Base-by-base conservation (phyloP, 2,113 vertebrate genomes). In the Indicator maculatus region DNA sequence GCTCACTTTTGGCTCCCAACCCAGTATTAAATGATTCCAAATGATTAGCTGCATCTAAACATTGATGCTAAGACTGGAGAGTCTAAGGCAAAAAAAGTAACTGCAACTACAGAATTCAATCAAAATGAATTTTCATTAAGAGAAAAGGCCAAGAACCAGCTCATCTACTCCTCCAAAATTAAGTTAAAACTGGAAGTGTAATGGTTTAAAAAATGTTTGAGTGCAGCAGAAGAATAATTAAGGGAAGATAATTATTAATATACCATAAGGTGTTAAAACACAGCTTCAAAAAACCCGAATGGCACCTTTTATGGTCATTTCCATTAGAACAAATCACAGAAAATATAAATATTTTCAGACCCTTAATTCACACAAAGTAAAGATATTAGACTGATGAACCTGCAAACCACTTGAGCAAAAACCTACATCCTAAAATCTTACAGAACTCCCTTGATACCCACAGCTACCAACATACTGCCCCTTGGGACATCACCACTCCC, bases 21-120 rank as follows among this genome's bases (percentile, higher is more conserved):
- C 7, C 67, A 26, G 15, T 39, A 66, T 36, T 86, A 64, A 83
- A 87, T 74, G 67, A 94, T 85, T 89, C 41, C 78, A 78, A 82
- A 93, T 92, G 88, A 93, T 92, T 82, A 86, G 69, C 53, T 53
- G 76, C 81, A 41, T 69, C 45, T 81, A 92, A 85, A 92, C 26
- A 81, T 71, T 94, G 81, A 92, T 92, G 86, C n/a, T 86, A 71
- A 64, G 20, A 75, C 19, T 45, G 36, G 20, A 69, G 3, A 84
- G 39, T 61, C 61, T 44, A 58, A 79, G 33, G 16, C 4, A 52
- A 52, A 52, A 3, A 31, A 78, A 82, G 53, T 28, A 45, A 83
- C 41, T 87, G 27, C 33, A 19, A 7, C 31, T 70, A 14, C 39
- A 84, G 23, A 93, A 66, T 60, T 60, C n/a, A 71, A 41, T 21